phyloP scores from a whole-genome alignment of 2,888 invertebrate genomes.

The Aethes cnicana region DNA sequence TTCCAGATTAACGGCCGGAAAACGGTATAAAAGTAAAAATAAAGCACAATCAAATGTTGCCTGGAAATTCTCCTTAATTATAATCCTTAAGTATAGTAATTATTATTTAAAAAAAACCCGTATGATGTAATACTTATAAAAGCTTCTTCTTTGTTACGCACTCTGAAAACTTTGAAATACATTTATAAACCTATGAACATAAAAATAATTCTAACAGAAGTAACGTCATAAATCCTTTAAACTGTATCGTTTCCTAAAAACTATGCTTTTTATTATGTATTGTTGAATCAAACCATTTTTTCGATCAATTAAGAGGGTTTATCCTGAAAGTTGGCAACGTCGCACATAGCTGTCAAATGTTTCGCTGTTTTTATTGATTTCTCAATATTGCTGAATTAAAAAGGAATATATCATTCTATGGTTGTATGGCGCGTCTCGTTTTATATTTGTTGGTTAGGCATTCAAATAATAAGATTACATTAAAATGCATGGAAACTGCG shows the following conservation, averaged over 20 bases:
- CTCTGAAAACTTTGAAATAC: neutral
- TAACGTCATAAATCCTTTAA: neutral
- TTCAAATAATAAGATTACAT: neutral
- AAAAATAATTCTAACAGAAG: neutral
- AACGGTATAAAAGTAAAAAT: slow-evolving; percentile 57
- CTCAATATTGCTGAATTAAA: no score
- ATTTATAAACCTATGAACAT: slow-evolving; percentile 7
- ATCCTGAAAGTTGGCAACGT: no score
- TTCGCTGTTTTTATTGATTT: no score
- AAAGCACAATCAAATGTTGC: slow-evolving; percentile 46
- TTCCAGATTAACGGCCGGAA: no score
- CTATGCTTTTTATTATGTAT: neutral
- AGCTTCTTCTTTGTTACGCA: slow-evolving; percentile 6
- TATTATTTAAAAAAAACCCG: slow-evolving; percentile 50
- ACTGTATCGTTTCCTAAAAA: neutral
- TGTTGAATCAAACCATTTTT: no score
- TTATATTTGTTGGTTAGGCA: no score
- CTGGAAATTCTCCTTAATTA: slow-evolving; percentile 18
- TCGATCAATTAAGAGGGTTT: no score
- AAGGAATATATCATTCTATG: no score
- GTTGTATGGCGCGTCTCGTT: no score
- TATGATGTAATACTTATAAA: slow-evolving; percentile 47
- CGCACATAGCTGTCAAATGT: no score
- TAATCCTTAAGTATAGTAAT: slow-evolving; percentile 45
- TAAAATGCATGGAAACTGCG: neutral